A percentile compares a stretch with the other conserved stretches of the same genome.
phyloP scores from a whole-genome alignment of 1,140 invertebrate species.

The Hestina assimilis region DNA sequence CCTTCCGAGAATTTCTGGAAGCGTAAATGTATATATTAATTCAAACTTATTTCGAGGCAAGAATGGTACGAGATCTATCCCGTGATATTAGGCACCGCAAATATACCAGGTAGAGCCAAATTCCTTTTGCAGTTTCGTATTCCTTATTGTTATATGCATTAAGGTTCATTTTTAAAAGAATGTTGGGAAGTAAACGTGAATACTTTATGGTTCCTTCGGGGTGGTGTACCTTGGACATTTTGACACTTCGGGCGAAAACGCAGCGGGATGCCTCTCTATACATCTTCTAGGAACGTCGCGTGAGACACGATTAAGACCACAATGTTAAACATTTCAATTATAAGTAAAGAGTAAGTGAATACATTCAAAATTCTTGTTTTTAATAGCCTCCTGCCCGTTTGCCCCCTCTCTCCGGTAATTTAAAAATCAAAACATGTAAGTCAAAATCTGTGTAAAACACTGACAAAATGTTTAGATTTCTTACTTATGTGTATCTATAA shows the following conservation, averaged over 20 bases:
- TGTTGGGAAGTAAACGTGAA: background rate
- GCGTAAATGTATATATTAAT: slow-evolving; percentile 58
- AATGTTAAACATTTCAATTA: slow-evolving; percentile 61
- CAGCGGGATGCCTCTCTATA: slow-evolving; percentile 64
- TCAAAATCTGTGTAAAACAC: too few species aligned
- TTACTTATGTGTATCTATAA: too few species aligned
- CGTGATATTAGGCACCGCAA: slow-evolving; percentile 52
- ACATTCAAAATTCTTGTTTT: slow-evolving; percentile 1
- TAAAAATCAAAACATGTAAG: too few species aligned
- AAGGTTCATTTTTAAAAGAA: slow-evolving; percentile 6
- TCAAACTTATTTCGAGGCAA: slow-evolving; percentile 35
- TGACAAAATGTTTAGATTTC: too few species aligned
- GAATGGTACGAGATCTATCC: slow-evolving; percentile 51
- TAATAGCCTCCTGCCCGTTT: too few species aligned
- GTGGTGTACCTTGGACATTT: slow-evolving; percentile 67
- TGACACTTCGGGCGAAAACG: slow-evolving; percentile 71
- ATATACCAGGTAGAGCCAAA: slow-evolving; percentile 30
- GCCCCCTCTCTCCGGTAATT: too few species aligned
- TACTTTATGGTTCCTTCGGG: slow-evolving; percentile 42
- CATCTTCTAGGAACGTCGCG: slow-evolving; percentile 65
- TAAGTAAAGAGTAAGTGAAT: slow-evolving; percentile 23
- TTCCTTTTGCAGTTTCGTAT: background rate
- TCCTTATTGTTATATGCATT: slow-evolving; percentile 6
- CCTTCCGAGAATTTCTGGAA: slow-evolving; percentile 53
- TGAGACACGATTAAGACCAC: slow-evolving; percentile 62